Percentiles rank a stretch among this genome's conserved stretches.
These are phyloP conservation scores for Epizoanthus illoricatus DNA, from an alignment of 92 coral and sea anemone genomes.

Conservation along the genomic window DNA sequence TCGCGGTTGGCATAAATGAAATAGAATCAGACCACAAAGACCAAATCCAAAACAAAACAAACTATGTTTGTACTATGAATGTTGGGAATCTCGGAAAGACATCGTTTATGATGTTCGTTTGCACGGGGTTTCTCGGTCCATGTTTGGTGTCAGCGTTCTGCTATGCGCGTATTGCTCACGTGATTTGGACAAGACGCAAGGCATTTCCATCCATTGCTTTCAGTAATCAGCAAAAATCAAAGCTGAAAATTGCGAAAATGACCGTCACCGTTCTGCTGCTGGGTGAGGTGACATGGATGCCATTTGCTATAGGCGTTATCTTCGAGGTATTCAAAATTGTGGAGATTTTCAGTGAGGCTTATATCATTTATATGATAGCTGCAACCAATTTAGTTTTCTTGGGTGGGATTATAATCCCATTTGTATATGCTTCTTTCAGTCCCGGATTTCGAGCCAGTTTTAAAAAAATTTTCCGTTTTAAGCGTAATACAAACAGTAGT, in stretches of 20 bases:
- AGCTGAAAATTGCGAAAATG: constrained; percentile 10
- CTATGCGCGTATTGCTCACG: constrained; percentile 17
- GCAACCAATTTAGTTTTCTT: constrained; percentile 1
- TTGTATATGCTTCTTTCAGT: constrained; percentile 25
- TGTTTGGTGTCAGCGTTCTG: background rate
- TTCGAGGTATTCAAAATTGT: background rate
- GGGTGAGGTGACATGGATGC: constrained; percentile 11
- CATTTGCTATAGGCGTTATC: background rate
- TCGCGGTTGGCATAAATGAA: background rate
- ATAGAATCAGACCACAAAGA: background rate
- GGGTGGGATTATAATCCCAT: constrained; percentile 5
- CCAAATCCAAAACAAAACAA: background rate
- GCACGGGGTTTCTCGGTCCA: background rate
- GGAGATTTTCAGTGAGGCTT: background rate
- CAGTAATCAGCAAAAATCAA: constrained; percentile 2
- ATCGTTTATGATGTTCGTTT: background rate
- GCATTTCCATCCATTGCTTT: background rate
- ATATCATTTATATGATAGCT: background rate
- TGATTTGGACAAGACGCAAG: constrained; percentile 19
- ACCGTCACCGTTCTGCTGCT: background rate
- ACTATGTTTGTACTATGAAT: background rate
- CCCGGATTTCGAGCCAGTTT: constrained; percentile 27
- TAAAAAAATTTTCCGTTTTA: background rate
- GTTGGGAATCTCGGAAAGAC: background rate
- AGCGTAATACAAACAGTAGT: background rate